Evolutionary conservation across 2,888 invertebrate genomes (phyloP).

Genomic region (Chrysotoxum bicinctum): DNA sequence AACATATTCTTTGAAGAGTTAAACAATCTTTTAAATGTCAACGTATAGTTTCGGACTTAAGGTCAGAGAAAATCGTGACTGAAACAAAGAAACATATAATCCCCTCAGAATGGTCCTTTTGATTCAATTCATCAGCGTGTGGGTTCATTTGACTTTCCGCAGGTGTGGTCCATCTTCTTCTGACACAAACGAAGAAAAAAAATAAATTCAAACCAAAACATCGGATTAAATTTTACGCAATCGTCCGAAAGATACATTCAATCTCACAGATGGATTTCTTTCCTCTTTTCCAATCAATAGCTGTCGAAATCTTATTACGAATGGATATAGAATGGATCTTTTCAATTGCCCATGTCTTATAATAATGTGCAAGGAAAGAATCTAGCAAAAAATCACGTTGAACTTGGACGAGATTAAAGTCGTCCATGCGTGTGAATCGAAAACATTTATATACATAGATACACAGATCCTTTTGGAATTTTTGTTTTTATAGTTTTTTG

Average conservation of each 20-base stretch:
- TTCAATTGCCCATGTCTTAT: conserved; percentile 66
- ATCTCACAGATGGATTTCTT: conserved; percentile 59
- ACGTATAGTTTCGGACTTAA: background rate
- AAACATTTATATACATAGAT: background rate
- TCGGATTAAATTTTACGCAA: conserved; percentile 73
- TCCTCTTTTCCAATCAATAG: conserved; percentile 30
- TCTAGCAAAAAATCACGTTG: conserved; percentile 51
- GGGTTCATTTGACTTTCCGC: conserved; percentile 69
- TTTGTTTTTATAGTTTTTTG: conserved; percentile 40
- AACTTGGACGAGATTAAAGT: conserved; percentile 60
- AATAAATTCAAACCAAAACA: conserved; percentile 63
- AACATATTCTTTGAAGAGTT: too few relatives aligned
- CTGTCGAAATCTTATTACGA: conserved; percentile 67
- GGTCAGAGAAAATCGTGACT: conserved; percentile 59
- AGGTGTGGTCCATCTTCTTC: conserved; percentile 69
- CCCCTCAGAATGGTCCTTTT: conserved; percentile 15
- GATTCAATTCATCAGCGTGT: conserved; percentile 53
- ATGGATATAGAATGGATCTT: conserved; percentile 57
- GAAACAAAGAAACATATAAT: conserved; percentile 44
- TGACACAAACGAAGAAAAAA: conserved; percentile 1
- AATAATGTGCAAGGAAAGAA: conserved; percentile 8
- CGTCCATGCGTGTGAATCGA: conserved; percentile 60
- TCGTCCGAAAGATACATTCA: conserved; percentile 61
- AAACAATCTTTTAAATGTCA: background rate
- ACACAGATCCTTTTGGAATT: conserved; percentile 26